A percentile compares a stretch with the other conserved stretches of the same genome.
phyloP scores from a whole-genome alignment of 2,797 vertebrate species.

The Cyclura pinguis region DNA sequence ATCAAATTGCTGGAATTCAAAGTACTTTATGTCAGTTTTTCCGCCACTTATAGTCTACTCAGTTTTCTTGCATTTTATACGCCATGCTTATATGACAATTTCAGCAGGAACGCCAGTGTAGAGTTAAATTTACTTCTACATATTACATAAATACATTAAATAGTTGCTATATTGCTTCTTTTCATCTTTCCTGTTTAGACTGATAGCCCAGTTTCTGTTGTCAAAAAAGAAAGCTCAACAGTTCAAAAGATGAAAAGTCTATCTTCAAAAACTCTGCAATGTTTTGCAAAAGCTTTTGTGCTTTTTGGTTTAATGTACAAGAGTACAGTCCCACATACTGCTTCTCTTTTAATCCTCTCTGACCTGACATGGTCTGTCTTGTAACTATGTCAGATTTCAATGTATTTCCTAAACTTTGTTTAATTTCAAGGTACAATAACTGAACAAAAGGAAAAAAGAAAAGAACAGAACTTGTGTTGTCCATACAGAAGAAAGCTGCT shows the following conservation, averaged over 20 bases:
- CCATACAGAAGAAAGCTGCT: neutral
- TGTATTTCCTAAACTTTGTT: neutral
- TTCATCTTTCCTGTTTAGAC: neutral
- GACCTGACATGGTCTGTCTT: neutral
- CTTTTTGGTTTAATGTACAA: neutral
- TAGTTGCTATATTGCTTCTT: no score
- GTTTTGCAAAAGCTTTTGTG: neutral
- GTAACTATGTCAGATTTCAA: neutral
- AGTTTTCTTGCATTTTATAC: neutral
- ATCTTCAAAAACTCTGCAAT: neutral
- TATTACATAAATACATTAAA: neutral
- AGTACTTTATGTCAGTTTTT: neutral
- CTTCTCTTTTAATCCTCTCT: neutral
- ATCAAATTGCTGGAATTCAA: neutral
- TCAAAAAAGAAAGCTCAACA: neutral
- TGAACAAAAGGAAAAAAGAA: neutral
- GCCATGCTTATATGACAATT: neutral
- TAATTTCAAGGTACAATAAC: neutral
- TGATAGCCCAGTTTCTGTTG: neutral
- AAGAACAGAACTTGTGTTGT: neutral
- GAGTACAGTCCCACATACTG: neutral
- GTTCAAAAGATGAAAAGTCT: neutral
- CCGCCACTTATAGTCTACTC: neutral
- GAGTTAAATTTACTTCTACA: neutral
- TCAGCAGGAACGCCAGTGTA: neutral